Evolutionary conservation across 2,797 vertebrate genomes (phyloP).

Genomic region (Trachurus trachurus): DNA sequence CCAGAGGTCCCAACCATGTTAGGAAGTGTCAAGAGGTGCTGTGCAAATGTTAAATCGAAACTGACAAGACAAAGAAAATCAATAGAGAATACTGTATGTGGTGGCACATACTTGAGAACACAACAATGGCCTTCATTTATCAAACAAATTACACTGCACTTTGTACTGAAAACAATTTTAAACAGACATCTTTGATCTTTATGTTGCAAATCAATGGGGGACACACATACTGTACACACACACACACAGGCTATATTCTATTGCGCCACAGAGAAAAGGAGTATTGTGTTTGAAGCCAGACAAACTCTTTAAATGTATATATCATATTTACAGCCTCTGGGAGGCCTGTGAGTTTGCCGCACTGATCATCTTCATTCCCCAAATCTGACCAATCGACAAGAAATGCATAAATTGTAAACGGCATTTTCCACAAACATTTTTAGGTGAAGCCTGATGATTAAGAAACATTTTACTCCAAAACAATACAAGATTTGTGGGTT

Average conservation of each 20-base stretch:
- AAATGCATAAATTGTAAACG: neutral
- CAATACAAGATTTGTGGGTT: neutral
- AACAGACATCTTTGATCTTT: neutral
- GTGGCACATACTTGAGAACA: neutral
- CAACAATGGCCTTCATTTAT: constrained; percentile 15
- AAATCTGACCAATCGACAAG: neutral
- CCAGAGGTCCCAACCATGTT: neutral
- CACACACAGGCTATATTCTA: neutral
- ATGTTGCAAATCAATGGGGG: neutral
- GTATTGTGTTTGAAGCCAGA: neutral
- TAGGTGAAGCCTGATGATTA: neutral
- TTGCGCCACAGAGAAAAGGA: neutral
- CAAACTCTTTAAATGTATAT: neutral
- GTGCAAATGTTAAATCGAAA: constrained; percentile 3
- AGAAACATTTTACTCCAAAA: neutral
- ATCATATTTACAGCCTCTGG: neutral
- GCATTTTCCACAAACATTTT: neutral
- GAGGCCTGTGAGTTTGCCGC: neutral
- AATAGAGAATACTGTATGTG: neutral
- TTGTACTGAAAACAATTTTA: constrained; percentile 8
- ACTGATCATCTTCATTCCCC: neutral
- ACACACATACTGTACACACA: neutral
- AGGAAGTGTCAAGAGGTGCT: neutral
- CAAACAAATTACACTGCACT: neutral
- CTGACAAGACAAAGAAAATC: constrained; percentile 15